These are phyloP conservation scores for Polyommatus icarus DNA, from an alignment of 2,888 invertebrate species.

Conservation along the genomic window DNA sequence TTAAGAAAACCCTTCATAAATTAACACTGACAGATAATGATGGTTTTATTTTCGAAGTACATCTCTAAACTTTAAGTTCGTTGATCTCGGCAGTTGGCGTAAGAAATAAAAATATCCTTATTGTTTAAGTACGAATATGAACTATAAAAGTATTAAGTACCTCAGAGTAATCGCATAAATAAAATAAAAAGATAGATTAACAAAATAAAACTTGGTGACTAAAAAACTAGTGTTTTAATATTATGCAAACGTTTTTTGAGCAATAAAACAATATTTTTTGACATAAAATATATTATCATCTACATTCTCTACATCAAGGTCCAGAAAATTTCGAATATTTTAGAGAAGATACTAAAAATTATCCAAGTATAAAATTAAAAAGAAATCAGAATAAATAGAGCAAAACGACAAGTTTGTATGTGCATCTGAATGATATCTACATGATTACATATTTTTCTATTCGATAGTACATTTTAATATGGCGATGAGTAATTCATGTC, in stretches of 20 bases:
- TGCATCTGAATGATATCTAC: not conserved
- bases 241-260: too few relatives aligned
- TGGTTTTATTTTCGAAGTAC: slow-evolving; percentile 14
- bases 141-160: slow-evolving; percentile 6
- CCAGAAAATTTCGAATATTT: too few relatives aligned
- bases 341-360: too few relatives aligned
- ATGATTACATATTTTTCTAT: slow-evolving; percentile 21
- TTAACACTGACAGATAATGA: slow-evolving; percentile 4
- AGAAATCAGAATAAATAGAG: too few relatives aligned
- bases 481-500: slow-evolving; percentile 54
- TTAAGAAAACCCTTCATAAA: not conserved
- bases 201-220: not conserved
- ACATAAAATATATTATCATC: too few relatives aligned
- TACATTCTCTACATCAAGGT: too few relatives aligned
- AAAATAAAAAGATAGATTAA: not conserved
- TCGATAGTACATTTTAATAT: slow-evolving; percentile 32
- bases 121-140: not conserved
- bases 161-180: not conserved
- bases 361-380: too few relatives aligned
- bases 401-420: not conserved
- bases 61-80: slow-evolving; percentile 14
- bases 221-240: not conserved
- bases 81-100: not conserved
- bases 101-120: not conserved
- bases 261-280: too few relatives aligned